These are phyloP conservation scores for Antennarius striatus DNA, from an alignment of 2,113 vertebrate species.

Conservation along the genomic window DNA sequence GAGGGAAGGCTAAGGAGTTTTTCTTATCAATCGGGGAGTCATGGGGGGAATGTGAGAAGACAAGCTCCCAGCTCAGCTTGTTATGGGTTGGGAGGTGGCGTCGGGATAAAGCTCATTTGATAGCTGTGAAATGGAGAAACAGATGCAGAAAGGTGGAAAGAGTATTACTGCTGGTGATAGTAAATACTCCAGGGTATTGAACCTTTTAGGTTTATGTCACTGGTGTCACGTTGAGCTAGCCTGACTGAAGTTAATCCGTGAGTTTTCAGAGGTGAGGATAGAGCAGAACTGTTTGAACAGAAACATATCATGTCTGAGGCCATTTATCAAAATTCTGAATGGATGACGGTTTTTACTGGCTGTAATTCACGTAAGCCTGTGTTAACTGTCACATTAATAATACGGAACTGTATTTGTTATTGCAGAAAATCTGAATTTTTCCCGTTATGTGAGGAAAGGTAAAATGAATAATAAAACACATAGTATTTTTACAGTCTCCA, in stretches of 20 bases:
- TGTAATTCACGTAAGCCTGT: not conserved
- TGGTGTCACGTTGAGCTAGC: conserved; percentile 48
- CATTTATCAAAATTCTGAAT: conserved; percentile 19
- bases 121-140: conserved; percentile 69
- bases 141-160: conserved; percentile 64
- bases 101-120: conserved; percentile 62
- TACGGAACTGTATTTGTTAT: not conserved
- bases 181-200: conserved; percentile 58
- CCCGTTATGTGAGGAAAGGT: not conserved
- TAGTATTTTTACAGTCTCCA: not conserved
- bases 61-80: conserved; percentile 54
- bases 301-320: conserved; percentile 1
- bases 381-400: not conserved
- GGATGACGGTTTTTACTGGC: not conserved
- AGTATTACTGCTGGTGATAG: conserved; percentile 57
- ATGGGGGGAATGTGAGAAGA: conserved; percentile 66
- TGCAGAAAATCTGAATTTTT: not conserved
- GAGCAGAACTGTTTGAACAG: conserved; percentile 19
- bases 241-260: conserved; percentile 54
- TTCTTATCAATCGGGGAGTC: conserved; percentile 77
- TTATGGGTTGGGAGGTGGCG: conserved; percentile 19
- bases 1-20: conserved; percentile 64
- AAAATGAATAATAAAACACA: not conserved
- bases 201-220: conserved; percentile 56
- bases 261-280: conserved; percentile 35